Percentiles rank a stretch among this genome's conserved stretches.
These are phyloP conservation scores for Drosophila multiciliata DNA, from an alignment of 2,888 invertebrate species.

Conservation along the genomic window DNA sequence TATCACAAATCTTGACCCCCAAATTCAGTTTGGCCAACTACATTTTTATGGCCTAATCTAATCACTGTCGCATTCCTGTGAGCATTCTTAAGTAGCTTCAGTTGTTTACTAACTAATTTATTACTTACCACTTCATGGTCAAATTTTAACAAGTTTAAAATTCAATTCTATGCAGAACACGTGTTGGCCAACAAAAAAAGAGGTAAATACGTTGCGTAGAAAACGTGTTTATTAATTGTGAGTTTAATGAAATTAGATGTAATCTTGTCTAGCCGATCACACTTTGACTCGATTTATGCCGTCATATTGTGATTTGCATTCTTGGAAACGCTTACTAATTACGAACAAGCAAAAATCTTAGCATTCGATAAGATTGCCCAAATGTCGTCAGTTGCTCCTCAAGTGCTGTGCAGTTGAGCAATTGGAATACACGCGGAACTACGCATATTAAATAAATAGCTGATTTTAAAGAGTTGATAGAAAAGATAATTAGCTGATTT, in stretches of 20 bases:
- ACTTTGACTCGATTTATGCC: not conserved
- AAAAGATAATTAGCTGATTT: not conserved
- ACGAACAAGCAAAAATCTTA: slow-evolving; percentile 10
- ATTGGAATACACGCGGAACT: slow-evolving; percentile 3
- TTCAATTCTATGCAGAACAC: slow-evolving; percentile 24
- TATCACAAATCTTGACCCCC: slow-evolving; percentile 52
- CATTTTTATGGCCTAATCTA: slow-evolving; percentile 56
- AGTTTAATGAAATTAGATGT: slow-evolving; percentile 35
- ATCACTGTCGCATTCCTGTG: slow-evolving; percentile 60
- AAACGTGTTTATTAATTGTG: not conserved
- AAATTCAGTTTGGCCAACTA: slow-evolving; percentile 37
- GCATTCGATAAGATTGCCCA: slow-evolving; percentile 47
- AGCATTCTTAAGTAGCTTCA: slow-evolving; percentile 49
- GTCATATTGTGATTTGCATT: slow-evolving; percentile 30
- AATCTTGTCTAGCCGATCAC: slow-evolving; percentile 39
- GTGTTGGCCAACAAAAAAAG: slow-evolving; percentile 46
- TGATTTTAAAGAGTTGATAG: not conserved
- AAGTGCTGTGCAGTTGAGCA: slow-evolving; percentile 18
- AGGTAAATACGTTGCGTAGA: slow-evolving; percentile 10
- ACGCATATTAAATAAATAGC: not conserved
- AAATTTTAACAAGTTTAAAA: slow-evolving; percentile 55
- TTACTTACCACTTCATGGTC: slow-evolving; percentile 11
- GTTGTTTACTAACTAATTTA: not conserved
- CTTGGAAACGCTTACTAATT: slow-evolving; percentile 41
- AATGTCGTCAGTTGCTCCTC: slow-evolving; percentile 30